Evolutionary conservation across 2,797 vertebrate genomes (phyloP).

Genomic region (Pangasius macronema): DNA sequence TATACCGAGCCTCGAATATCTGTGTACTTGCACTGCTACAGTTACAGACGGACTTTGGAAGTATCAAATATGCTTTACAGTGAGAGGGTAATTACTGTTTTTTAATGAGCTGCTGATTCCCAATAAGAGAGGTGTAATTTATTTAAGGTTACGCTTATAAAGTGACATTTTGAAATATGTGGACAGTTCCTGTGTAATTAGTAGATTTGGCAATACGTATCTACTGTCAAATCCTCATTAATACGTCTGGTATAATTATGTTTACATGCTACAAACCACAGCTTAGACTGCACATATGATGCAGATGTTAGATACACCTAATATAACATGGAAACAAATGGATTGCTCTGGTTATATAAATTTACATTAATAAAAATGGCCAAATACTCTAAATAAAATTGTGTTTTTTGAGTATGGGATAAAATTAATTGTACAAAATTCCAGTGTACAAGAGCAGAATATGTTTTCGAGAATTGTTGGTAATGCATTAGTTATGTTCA

Average conservation of each 20-base stretch:
- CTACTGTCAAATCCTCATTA: neutral
- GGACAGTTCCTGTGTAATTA: neutral
- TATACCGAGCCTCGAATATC: neutral
- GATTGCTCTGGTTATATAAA: neutral
- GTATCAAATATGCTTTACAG: neutral
- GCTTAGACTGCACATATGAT: neutral
- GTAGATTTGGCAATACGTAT: neutral
- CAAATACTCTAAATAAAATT: neutral
- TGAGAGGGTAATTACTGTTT: neutral
- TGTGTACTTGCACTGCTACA: neutral
- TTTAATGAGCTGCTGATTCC: neutral
- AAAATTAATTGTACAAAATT: neutral
- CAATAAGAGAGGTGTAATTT: neutral
- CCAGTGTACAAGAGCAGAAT: neutral
- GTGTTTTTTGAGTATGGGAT: neutral
- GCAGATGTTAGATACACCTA: neutral
- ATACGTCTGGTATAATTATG: neutral
- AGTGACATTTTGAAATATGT: neutral
- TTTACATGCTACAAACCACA: neutral
- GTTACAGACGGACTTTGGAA: neutral
- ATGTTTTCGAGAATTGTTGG: neutral
- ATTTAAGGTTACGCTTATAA: neutral
- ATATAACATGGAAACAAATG: neutral
- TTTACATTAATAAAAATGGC: neutral
- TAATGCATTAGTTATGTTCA: neutral